Evolutionary conservation across 2,888 invertebrate species (phyloP), one percentile per base, ranked within the genome.

Genomic region (Biston betularia): DNA sequence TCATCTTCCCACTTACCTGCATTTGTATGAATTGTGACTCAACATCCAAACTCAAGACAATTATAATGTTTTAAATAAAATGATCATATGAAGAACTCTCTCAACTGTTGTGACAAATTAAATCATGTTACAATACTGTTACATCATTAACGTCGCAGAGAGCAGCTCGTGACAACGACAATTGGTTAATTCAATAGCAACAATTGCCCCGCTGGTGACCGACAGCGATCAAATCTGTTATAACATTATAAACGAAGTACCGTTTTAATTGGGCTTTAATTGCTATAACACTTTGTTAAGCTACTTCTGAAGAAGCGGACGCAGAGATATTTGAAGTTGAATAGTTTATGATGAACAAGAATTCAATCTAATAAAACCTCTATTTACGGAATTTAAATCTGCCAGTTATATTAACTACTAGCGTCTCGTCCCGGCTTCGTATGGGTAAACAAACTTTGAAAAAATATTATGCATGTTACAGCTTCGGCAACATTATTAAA

Each of bases 121-220:
- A 59, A 60, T 65, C 35, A 57, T 57, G 33, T 45, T 45, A 65
- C 8, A 6, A 38, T 55, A 54, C 59, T 46, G 54, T 59, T 60
- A 59, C 44, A 57, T 57, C 52, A 42, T 50, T 58, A 59, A 49
- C 34, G 50, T 56, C 44, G 50, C 48, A 44, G 46, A 52, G 48
- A 57, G 48, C 11, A 49, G 44, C 45, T 40, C 58, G 15, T 62
- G 66, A 49, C 63, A 65, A 49, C 53, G 38, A 38, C 70, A 72
- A 74, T 66, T 70, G 70, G 68, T 68, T 74, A 72, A 74, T 68
- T 70, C 68, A 63, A 68, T 68, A 50, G 63, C 42, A 53, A 12
- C 67, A 68, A 68, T 68, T 68, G 67, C 12, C 63, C 59, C 15
- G 61, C 52, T 53, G 66, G 54, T 54, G 63, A 63, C 63, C 58